Conservation (phyloP, 2,888 invertebrate genomes). For the Melanostoma scalare region DNA sequence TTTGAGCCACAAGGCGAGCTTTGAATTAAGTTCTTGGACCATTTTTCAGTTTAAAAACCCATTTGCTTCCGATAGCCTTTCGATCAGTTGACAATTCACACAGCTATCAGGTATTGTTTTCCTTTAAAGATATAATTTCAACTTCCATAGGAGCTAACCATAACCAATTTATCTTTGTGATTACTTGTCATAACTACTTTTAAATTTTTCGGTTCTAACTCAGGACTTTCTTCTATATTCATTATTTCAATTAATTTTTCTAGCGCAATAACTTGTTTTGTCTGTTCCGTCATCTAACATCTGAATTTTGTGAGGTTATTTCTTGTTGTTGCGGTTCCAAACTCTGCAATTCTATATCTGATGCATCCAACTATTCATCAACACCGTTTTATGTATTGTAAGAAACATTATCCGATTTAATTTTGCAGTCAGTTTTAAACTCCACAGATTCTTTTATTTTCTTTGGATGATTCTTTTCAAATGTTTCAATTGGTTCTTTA, state of each 20-base stretch:
- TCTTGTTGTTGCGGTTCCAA: too few species aligned
- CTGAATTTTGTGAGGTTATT: too few species aligned
- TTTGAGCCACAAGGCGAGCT: background rate
- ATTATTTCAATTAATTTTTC: slow-evolving; percentile 24
- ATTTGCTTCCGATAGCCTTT: background rate
- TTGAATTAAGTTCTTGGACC: background rate
- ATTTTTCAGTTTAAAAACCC: background rate
- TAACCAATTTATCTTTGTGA: slow-evolving; percentile 23
- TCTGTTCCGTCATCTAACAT: background rate
- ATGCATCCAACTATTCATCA: too few species aligned
- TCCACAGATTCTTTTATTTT: background rate
- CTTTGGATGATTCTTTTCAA: background rate
- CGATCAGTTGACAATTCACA: background rate
- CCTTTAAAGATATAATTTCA: background rate
- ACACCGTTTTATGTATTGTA: too few species aligned
- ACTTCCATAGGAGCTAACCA: slow-evolving; percentile 5
- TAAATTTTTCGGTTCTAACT: slow-evolving; percentile 24
- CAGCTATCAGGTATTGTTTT: background rate
- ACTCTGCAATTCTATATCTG: too few species aligned
- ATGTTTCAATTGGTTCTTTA: background rate
- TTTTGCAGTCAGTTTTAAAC: too few species aligned
- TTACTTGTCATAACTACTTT: slow-evolving; percentile 13
- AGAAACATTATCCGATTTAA: too few species aligned
- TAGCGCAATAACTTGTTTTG: slow-evolving; percentile 22
- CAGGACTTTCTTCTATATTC: background rate